Percentiles rank a stretch among this genome's conserved stretches.
phyloP scores from a whole-genome alignment of 1,140 invertebrate genomes.

The Cardiocondyla obscurior region DNA sequence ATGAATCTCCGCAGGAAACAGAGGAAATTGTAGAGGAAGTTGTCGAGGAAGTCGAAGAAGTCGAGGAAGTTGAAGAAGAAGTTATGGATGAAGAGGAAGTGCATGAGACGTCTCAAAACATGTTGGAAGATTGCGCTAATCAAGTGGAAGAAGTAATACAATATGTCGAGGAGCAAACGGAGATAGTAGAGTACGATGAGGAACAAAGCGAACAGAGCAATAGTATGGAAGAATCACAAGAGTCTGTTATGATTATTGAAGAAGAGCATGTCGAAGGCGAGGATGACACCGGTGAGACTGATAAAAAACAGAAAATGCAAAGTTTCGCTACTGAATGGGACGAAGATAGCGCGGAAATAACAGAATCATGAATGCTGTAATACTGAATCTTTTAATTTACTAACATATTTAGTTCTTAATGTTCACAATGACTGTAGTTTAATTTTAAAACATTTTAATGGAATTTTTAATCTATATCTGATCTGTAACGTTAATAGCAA shows the following conservation, averaged over 20 bases:
- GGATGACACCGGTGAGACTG: constrained; percentile 21
- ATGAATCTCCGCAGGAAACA: constrained; percentile 68
- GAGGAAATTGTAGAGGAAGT: constrained; percentile 72
- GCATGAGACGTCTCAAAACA: constrained; percentile 54
- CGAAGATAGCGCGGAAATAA: constrained; percentile 72
- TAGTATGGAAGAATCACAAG: constrained; percentile 66
- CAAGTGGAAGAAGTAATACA: constrained; percentile 80
- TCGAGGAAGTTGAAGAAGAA: constrained; percentile 73
- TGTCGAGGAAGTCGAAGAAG: constrained; percentile 58
- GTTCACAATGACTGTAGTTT: constrained; percentile 28
- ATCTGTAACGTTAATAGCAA: background rate
- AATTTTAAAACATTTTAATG: constrained; percentile 7
- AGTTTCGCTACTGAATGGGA: constrained; percentile 78
- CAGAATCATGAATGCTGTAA: constrained; percentile 69
- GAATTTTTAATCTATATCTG: constrained; percentile 2
- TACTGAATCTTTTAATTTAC: constrained; percentile 22
- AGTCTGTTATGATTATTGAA: constrained; percentile 78
- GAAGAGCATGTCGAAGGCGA: constrained; percentile 76
- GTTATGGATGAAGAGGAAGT: constrained; percentile 66
- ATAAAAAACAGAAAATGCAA: constrained; percentile 45
- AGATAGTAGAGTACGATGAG: constrained; percentile 81
- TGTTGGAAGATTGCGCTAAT: constrained; percentile 60
- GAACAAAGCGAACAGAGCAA: constrained; percentile 71
- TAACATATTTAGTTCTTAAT: constrained; percentile 50
- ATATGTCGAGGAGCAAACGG: constrained; percentile 82